Conservation (phyloP, 1,140 invertebrate genomes). For the Tetranychus cinnabarinus region DNA sequence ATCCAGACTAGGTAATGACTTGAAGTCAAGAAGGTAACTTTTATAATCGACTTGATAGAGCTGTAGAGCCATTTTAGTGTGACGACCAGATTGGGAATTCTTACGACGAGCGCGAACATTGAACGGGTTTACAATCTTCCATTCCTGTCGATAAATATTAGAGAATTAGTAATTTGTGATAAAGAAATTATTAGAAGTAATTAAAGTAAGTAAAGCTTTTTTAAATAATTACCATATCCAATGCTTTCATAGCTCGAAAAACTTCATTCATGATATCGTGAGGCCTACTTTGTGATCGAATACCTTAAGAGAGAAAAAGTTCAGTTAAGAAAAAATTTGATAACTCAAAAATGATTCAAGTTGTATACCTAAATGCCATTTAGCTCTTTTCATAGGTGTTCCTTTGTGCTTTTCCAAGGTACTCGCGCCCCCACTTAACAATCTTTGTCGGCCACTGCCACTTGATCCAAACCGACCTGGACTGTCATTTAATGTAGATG, state of each 20-base stretch:
- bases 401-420: constrained; percentile 21
- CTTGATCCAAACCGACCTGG: neutral
- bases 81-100: constrained; percentile 52
- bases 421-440: constrained; percentile 20
- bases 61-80: constrained; percentile 88
- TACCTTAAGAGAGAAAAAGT: constrained; percentile 31
- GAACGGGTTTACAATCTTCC: constrained; percentile 86
- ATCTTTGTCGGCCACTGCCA: constrained; percentile 30
- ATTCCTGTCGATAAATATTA: constrained; percentile 35
- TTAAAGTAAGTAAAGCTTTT: too few species aligned
- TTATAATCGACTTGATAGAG: constrained; percentile 97
- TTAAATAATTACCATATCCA: constrained; percentile 53
- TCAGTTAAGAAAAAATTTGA: too few species aligned
- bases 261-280: constrained; percentile 99
- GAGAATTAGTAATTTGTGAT: constrained; percentile 3
- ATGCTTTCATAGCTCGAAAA: constrained; percentile 89
- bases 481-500: constrained; percentile 13
- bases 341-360: too few species aligned
- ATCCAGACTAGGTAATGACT: constrained; percentile 23
- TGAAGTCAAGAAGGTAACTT: constrained; percentile 91
- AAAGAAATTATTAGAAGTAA: constrained; percentile 3
- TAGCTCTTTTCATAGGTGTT: constrained; percentile 61
- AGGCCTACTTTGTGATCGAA: constrained; percentile 91
- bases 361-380: constrained; percentile 74
- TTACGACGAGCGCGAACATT: constrained; percentile 68